Base-by-base conservation (phyloP, 2,113 vertebrate species). In the Noturus placidus region DNA sequence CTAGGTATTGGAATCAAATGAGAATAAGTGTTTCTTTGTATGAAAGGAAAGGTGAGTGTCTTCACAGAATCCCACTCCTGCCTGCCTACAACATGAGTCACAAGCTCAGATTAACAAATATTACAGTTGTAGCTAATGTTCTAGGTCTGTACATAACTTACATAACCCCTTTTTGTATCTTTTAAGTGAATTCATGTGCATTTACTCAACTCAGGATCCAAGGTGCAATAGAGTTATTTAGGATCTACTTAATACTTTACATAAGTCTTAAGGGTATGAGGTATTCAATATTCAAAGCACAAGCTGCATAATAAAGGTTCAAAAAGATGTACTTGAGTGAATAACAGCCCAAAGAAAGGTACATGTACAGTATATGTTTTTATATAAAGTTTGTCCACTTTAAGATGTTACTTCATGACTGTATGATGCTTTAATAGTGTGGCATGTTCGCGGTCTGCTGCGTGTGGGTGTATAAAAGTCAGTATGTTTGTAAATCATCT, bases 41-140 rank as follows among this genome's bases (percentile, higher is more conserved):
- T 74, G 33, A 78, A 61, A 63, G 38, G 76, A 87, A 54, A 80
- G 70, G 22, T 42, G 42, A 84, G 54, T 2, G 25, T 30, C 59
- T 85, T 87, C 86, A 89, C 65, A 85, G 63, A 83, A 83, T 89
- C 86, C 30, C 74, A 84, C 85, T 54, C 20, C 74, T 72, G 52
- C n/a, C 14, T 70, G 78, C 72, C 67, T 56, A 77, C 88, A 69
- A 59, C 15, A 38, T 84, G 54, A 80, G 61, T 80, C 86, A 82
- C 52, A 5, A 70, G 57, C 22, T 3, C 35, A 46, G 11, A 63
- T 30, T n/a, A 63, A 63, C 38, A 86, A 54, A 67, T 46, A 52
- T 79, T 86, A 65, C 30, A 46, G 9, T 30, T 52, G 10, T 54
- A 79, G 20, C n/a, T 52, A 15, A 42, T 19, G 9, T 30, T 38